A percentile compares a stretch with the other conserved stretches of the same genome.
phyloP scores from a whole-genome alignment of 2,888 invertebrate genomes.

The Hermaeophaga mercurialis region DNA sequence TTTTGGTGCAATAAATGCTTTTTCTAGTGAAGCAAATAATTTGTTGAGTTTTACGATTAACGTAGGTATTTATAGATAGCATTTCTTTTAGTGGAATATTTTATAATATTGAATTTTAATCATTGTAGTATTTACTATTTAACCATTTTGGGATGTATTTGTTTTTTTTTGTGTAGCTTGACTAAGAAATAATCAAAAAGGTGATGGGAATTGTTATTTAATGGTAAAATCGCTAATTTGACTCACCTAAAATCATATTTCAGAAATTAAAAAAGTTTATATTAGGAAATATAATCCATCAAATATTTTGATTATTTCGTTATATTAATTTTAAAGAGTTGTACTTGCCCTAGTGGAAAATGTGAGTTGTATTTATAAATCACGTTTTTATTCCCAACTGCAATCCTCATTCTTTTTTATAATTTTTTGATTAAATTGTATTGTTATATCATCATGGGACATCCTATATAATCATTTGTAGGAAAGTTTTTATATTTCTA shows the following conservation, averaged over 20 bases:
- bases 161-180: constrained; percentile 37
- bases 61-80: constrained; percentile 34
- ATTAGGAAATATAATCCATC: background rate
- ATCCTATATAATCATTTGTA: too few species aligned
- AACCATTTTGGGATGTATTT: constrained; percentile 40
- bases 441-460: too few species aligned
- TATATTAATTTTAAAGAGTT: constrained; percentile 32
- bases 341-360: constrained; percentile 29
- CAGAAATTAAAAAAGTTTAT: background rate
- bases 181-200: constrained; percentile 21
- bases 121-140: constrained; percentile 29
- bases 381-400: too few species aligned
- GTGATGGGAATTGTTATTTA: constrained; percentile 15
- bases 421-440: too few species aligned
- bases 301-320: constrained; percentile 21
- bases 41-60: constrained; percentile 31
- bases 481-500: background rate
- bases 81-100: constrained; percentile 36
- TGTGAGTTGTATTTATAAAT: too few species aligned
- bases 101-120: constrained; percentile 34
- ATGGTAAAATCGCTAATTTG: background rate
- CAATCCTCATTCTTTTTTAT: too few species aligned
- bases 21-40: constrained; percentile 20
- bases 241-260: background rate
- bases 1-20: constrained; percentile 35